phyloP scores from a whole-genome alignment of 2,797 vertebrate genomes.

The Xenopus petersii region DNA sequence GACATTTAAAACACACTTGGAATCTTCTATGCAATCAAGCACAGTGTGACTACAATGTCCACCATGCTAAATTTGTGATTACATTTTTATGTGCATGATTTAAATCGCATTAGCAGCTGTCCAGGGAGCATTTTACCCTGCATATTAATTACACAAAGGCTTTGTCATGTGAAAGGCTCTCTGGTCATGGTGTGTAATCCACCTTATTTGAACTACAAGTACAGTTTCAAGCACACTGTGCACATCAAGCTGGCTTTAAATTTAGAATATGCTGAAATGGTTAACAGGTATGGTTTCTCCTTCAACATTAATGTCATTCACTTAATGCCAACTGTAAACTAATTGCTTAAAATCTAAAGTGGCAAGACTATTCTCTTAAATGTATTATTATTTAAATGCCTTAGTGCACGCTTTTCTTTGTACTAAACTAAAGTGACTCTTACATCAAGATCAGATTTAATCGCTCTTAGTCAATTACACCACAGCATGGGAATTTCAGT shows the following conservation, averaged over 20 bases:
- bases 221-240: constrained; percentile 81
- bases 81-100: constrained; percentile 88
- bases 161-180: constrained; percentile 81
- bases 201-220: constrained; percentile 81
- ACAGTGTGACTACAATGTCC: constrained; percentile 87
- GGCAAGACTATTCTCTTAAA: constrained; percentile 58
- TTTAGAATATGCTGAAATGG: constrained; percentile 68
- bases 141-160: constrained; percentile 95
- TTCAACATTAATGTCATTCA: constrained; percentile 77
- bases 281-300: constrained; percentile 77
- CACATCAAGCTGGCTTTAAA: constrained; percentile 62
- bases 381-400: constrained; percentile 51
- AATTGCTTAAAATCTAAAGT: constrained; percentile 62
- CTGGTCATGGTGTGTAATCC: constrained; percentile 85
- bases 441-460: constrained; percentile 39
- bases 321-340: constrained; percentile 72
- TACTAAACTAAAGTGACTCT: constrained; percentile 23
- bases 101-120: constrained; percentile 84
- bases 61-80: constrained; percentile 90
- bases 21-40: constrained; percentile 87
- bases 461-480: constrained; percentile 38
- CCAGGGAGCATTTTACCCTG: constrained; percentile 90
- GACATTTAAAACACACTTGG: constrained; percentile 90
- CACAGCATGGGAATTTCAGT: neutral
- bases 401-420: constrained; percentile 35